Conservation (phyloP, 2,113 vertebrate genomes). For the Cygnus atratus region DNA sequence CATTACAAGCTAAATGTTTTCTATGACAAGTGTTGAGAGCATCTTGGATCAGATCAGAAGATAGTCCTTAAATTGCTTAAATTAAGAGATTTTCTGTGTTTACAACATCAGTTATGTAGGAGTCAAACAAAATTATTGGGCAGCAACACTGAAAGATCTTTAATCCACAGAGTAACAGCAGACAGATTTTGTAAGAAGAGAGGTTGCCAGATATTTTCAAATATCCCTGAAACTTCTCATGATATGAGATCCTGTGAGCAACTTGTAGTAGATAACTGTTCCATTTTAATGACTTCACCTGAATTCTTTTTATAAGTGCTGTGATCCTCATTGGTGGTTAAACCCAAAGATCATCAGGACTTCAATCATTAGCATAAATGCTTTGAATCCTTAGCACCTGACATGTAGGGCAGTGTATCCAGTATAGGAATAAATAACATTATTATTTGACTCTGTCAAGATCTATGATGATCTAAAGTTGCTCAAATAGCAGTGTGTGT, state of each 20-base stretch:
- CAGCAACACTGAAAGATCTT: not conserved
- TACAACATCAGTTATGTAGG: not conserved
- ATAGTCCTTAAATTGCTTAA: not conserved
- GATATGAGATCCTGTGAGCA: not conserved
- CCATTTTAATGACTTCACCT: not conserved
- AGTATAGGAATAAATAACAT: not conserved
- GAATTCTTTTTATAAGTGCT: not conserved
- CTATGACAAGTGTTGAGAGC: not conserved
- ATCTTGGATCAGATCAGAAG: constrained; percentile 1
- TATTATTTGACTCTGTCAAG: not conserved
- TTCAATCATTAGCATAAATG: not conserved
- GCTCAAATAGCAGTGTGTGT: not conserved
- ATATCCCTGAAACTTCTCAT: not conserved
- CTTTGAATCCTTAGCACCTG: not conserved
- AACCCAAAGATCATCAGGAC: not conserved
- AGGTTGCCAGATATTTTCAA: not conserved
- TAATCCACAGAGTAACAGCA: not conserved
- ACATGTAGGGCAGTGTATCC: not conserved
- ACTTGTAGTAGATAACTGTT: not conserved
- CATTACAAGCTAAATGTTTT: constrained; percentile 62
- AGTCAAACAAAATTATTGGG: not conserved
- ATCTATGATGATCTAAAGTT: not conserved
- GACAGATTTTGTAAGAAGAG: not conserved
- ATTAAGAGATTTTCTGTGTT: constrained; percentile 11
- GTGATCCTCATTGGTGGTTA: not conserved